phyloP scores from a whole-genome alignment of 2,113 vertebrate species.

The Limnothrissa miodon region DNA sequence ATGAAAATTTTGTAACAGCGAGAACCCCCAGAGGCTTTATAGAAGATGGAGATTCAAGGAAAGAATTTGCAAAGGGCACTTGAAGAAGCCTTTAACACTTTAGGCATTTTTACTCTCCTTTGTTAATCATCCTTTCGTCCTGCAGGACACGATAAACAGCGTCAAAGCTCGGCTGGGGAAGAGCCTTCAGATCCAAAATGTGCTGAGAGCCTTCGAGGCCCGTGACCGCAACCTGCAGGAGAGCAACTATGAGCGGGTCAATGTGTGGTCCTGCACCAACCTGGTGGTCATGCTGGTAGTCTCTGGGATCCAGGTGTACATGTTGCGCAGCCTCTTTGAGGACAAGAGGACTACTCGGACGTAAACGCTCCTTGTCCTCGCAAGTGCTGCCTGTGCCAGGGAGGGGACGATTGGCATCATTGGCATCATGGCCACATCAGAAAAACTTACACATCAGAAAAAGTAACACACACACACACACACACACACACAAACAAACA shows the following conservation, averaged over 20 bases:
- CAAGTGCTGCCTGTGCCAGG: not conserved
- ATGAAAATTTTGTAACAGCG: too few species aligned
- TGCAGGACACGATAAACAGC: conserved; percentile 91
- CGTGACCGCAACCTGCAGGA: conserved; percentile 96
- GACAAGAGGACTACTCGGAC: conserved; percentile 90
- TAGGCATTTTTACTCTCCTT: not conserved
- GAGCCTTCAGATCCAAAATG: conserved; percentile 90
- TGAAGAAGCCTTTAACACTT: not conserved
- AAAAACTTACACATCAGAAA: conserved; percentile 23
- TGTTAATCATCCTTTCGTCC: conserved; percentile 43
- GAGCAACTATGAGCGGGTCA: conserved; percentile 92
- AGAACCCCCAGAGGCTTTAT: too few species aligned
- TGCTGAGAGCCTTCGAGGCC: conserved; percentile 93
- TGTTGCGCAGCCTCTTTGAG: conserved; percentile 91
- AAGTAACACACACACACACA: conserved; percentile 3
- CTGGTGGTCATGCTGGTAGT: conserved; percentile 85
- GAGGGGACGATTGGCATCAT: not conserved
- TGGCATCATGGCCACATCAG: not conserved
- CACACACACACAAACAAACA: conserved; percentile 11
- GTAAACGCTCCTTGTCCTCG: conserved; percentile 60
- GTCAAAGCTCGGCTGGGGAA: conserved; percentile 91
- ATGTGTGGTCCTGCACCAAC: conserved; percentile 90
- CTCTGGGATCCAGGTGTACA: conserved; percentile 88
- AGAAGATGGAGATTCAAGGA: not conserved
- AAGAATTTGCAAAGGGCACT: not conserved